Conservation (phyloP, 1,140 invertebrate species). For the Tenebrio molitor region DNA sequence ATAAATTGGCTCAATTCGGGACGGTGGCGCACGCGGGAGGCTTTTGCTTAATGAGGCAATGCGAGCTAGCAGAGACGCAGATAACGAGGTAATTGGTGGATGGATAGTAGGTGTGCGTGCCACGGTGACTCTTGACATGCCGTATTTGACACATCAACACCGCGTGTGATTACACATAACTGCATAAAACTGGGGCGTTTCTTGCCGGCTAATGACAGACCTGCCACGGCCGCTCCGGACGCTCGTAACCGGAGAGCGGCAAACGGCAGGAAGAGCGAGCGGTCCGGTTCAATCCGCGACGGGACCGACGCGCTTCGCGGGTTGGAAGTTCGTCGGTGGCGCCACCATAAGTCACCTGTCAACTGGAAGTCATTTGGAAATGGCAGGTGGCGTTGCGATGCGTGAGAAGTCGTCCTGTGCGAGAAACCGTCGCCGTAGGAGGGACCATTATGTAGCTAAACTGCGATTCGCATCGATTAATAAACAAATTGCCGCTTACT, state of each 20-base stretch:
- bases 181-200: constrained; percentile 58
- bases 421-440: too few species aligned
- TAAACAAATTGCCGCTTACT: constrained; percentile 50
- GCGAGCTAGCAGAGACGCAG: constrained; percentile 5
- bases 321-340: too few species aligned
- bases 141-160: constrained; percentile 58
- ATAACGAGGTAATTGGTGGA: constrained; percentile 47
- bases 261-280: neutral
- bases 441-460: neutral
- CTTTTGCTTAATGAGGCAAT: constrained; percentile 21
- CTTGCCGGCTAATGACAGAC: constrained; percentile 57
- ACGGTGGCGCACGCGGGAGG: neutral
- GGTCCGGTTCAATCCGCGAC: too few species aligned
- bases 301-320: too few species aligned
- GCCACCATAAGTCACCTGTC: too few species aligned
- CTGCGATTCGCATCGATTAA: constrained; percentile 47
- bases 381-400: too few species aligned
- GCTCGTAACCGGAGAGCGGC: constrained; percentile 30
- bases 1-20: neutral
- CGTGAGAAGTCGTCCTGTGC: too few species aligned
- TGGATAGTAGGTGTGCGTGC: constrained; percentile 45
- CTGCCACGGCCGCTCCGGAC: constrained; percentile 41
- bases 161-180: constrained; percentile 57
- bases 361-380: too few species aligned
- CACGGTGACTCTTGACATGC: constrained; percentile 46